These are phyloP conservation scores for Halichoeres trimaculatus DNA, from an alignment of 2,113 vertebrate genomes.

Conservation along the genomic window DNA sequence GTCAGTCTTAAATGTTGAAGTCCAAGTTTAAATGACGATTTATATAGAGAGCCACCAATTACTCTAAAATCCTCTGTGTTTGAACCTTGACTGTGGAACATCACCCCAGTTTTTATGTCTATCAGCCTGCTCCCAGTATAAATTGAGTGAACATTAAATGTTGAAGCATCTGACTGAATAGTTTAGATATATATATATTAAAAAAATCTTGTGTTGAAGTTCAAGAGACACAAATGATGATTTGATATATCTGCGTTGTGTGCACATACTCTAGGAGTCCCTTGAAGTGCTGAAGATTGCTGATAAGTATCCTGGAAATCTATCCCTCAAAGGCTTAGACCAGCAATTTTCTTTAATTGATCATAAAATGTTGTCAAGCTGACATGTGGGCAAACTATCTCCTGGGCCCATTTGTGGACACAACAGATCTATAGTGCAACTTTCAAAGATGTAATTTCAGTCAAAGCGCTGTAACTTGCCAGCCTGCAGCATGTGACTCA, in stretches of 20 bases:
- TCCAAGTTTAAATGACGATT: too few relatives aligned
- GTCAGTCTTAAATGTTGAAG: too few relatives aligned
- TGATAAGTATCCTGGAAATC: not conserved
- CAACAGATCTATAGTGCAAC: not conserved
- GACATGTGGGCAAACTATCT: not conserved
- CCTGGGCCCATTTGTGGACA: slow-evolving; percentile 3
- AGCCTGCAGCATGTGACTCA: not conserved
- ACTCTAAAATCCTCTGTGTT: too few relatives aligned
- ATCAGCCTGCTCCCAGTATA: too few relatives aligned
- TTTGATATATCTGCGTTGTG: not conserved
- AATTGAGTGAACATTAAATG: too few relatives aligned
- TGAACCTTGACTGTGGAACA: too few relatives aligned
- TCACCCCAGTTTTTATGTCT: too few relatives aligned
- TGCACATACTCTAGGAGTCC: not conserved
- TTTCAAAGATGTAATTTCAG: not conserved
- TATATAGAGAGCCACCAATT: too few relatives aligned
- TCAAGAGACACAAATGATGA: not conserved
- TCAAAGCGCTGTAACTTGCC: slow-evolving; percentile 8
- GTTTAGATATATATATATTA: too few relatives aligned
- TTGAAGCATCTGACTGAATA: too few relatives aligned
- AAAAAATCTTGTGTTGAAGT: too few relatives aligned
- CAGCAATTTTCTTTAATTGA: not conserved
- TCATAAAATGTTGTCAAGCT: not conserved
- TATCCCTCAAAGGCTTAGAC: not conserved
- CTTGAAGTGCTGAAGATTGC: not conserved